phyloP scores from a whole-genome alignment of 2,888 invertebrate species.

The Apoda limacodes region DNA sequence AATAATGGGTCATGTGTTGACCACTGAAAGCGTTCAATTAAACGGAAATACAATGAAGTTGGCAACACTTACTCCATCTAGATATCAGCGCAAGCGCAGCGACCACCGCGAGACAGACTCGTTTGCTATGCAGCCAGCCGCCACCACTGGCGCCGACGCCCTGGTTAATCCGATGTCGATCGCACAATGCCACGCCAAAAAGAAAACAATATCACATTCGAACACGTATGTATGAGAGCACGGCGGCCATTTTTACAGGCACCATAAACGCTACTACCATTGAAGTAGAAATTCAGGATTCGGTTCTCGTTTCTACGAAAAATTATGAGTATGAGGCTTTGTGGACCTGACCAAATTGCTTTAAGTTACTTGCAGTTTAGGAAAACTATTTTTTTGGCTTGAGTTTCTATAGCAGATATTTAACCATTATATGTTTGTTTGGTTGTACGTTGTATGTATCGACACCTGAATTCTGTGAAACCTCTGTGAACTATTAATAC shows the following conservation, averaged over 20 bases:
- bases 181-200: slow-evolving; percentile 36
- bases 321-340: no score
- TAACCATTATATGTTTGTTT: neutral
- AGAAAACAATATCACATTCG: slow-evolving; percentile 30
- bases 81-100: slow-evolving; percentile 30
- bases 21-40: no score
- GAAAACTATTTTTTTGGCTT: no score
- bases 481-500: no score
- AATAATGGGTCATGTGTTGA: no score
- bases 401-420: neutral
- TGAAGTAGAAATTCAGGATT: no score
- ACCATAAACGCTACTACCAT: neutral
- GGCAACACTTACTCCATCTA: slow-evolving; percentile 31
- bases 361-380: no score
- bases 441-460: neutral
- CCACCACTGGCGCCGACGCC: slow-evolving; percentile 51
- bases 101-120: slow-evolving; percentile 39
- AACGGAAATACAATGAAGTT: no score
- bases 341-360: no score
- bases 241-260: no score
- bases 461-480: no score
- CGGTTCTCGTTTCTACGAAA: no score
- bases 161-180: slow-evolving; percentile 45
- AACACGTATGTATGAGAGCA: slow-evolving; percentile 18
- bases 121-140: slow-evolving; percentile 47